A percentile compares a stretch with the other conserved stretches of the same genome.
phyloP scores from a whole-genome alignment of 2,797 vertebrate species.

The Petrocephalus schoutedeni region DNA sequence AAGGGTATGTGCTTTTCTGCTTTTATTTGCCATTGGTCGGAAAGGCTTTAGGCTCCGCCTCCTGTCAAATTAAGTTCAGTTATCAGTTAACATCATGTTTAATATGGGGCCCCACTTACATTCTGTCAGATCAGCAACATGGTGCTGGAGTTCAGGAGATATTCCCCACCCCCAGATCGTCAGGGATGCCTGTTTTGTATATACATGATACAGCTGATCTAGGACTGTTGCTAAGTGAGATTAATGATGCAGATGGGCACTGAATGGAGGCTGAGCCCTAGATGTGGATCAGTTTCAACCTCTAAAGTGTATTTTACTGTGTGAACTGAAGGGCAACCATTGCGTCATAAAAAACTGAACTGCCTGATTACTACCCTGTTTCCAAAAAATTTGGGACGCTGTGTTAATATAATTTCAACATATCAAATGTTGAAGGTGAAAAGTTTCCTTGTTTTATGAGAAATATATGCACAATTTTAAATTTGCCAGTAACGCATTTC shows the following conservation, averaged over 20 bases:
- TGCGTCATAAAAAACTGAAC: background rate
- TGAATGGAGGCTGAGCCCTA: background rate
- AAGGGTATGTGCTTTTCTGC: conserved; percentile 71
- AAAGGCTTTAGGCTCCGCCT: background rate
- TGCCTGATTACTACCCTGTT: background rate
- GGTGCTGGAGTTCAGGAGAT: background rate
- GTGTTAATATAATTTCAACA: background rate
- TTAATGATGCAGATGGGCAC: background rate
- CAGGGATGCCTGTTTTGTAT: background rate
- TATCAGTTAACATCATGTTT: background rate
- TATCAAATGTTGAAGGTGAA: no score
- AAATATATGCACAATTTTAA: no score
- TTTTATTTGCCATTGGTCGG: no score
- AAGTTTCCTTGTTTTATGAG: no score
- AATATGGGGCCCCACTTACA: background rate
- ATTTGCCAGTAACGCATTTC: no score
- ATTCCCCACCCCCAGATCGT: background rate
- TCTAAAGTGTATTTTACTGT: background rate
- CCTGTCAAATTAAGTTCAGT: background rate
- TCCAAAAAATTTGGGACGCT: background rate
- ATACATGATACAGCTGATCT: background rate
- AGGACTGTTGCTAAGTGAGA: background rate
- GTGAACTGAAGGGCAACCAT: background rate
- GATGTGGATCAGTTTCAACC: background rate
- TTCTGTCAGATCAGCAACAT: background rate